Evolutionary conservation across 1,140 invertebrate genomes (phyloP).

Genomic region (Neodiprion fabricii): DNA sequence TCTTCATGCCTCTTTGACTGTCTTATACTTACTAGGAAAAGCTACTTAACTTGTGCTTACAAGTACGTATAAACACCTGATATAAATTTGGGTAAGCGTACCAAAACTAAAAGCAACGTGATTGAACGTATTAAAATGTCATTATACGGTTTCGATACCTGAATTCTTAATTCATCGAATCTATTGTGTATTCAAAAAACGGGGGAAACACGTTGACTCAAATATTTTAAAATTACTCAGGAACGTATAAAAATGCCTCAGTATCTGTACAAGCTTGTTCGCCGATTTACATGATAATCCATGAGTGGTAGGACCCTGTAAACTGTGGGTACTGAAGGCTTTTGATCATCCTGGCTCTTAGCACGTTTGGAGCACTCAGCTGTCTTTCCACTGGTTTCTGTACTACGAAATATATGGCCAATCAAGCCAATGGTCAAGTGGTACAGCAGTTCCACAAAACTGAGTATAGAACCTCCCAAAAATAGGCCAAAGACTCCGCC

Average conservation of each 20-base stretch:
- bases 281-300: background rate
- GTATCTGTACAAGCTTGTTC: background rate
- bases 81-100: too few species aligned
- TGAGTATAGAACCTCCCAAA: conserved; percentile 20
- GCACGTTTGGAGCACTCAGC: background rate
- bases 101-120: too few species aligned
- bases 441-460: conserved; percentile 19
- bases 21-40: too few species aligned
- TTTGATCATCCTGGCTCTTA: background rate
- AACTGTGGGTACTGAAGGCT: background rate
- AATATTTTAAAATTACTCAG: background rate
- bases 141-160: too few species aligned
- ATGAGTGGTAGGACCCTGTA: background rate
- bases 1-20: too few species aligned
- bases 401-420: background rate
- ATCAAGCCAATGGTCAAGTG: conserved; percentile 6
- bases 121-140: too few species aligned
- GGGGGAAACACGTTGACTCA: too few species aligned
- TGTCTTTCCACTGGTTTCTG: background rate
- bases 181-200: too few species aligned
- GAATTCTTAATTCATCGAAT: too few species aligned
- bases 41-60: too few species aligned
- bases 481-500: conserved; percentile 27
- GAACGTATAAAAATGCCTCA: background rate
- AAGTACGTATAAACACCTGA: too few species aligned